Evolutionary conservation across 2,888 invertebrate genomes (phyloP), one percentile per base, ranked within the genome.

Genomic region (Drosophila mayaguana): DNA sequence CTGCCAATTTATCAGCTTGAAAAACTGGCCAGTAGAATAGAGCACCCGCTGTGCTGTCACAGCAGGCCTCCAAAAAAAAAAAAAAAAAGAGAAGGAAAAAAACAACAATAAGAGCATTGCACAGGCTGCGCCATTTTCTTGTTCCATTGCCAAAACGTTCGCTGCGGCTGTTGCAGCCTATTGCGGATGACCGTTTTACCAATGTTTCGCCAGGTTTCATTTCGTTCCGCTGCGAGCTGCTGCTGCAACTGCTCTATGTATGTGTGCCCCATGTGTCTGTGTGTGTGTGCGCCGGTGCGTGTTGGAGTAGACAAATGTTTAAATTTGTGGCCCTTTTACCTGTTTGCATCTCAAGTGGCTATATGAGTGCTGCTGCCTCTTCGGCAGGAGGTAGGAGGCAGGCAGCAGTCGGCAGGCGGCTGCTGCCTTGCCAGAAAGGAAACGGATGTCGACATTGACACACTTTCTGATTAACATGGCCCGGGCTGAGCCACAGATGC

Each of bases 161-260:
- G 50, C 48, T 16, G 61, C 69, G 36, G 51, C 71, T 50, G 54
- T 62, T 67, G 71, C 73, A 75, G 78, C 59, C 75, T 80, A 84
- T 91, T 91, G 91, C 91, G 82, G 91, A 91, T 91, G 91, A 89
- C 91, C 91, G 72, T 89, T 88, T 88, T 89, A 90, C 91, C 91
- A 91, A 88, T 88, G 91, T 90, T 91, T 85, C 91, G 80, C 77
- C 80, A 69, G 72, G 63, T 80, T 76, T 74, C 74, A 64, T 72
- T 63, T 63, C 57, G 60, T 60, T 63, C 25, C 60, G 18, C 51
- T 48, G 32, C 32, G 32, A 11, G 57, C 36, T 20, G 42, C 25
- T n/a, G 11, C 51, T 60, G 61, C 32, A 11, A 11, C 11, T 28
- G 25, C 25, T 25, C n/a, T 11, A 28, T n/a, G 28, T 59, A 50